phyloP scores from a whole-genome alignment of 2,888 invertebrate genomes.

The Lepidochitona cinerea region DNA sequence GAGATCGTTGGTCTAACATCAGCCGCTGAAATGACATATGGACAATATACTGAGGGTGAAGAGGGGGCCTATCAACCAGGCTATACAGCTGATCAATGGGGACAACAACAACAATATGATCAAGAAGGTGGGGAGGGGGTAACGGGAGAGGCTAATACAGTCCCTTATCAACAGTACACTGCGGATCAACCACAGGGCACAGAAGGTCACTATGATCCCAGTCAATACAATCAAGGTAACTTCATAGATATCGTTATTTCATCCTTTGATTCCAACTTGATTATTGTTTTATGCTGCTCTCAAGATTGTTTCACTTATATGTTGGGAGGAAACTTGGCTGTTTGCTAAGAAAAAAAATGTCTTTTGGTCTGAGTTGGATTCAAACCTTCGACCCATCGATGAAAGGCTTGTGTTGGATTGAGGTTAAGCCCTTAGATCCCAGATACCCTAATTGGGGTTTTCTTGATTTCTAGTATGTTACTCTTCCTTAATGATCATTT shows the following conservation, averaged over 20 bases:
- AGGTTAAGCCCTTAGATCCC: too few relatives aligned
- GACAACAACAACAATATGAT: conserved; percentile 1
- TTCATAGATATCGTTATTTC: too few relatives aligned
- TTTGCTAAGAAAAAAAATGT: too few relatives aligned
- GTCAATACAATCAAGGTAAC: background rate
- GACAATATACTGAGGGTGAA: conserved; percentile 14
- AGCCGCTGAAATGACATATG: conserved; percentile 21
- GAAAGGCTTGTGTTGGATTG: too few relatives aligned
- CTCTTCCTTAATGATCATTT: too few relatives aligned
- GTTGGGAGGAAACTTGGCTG: too few relatives aligned
- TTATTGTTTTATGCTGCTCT: background rate
- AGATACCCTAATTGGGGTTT: too few relatives aligned
- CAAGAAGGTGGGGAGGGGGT: conserved; percentile 10
- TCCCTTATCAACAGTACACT: background rate
- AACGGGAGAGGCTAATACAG: background rate
- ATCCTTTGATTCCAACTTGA: too few relatives aligned
- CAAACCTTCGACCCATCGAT: too few relatives aligned
- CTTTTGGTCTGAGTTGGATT: too few relatives aligned
- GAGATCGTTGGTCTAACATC: conserved; percentile 42
- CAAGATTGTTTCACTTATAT: background rate
- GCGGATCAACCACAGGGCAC: conserved; percentile 9
- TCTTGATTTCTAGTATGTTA: too few relatives aligned
- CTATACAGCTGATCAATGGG: background rate
- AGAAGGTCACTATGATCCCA: background rate
- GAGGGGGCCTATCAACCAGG: background rate